Conservation (phyloP, 2,113 vertebrate species). For the Paramisgurnus dabryanus region DNA sequence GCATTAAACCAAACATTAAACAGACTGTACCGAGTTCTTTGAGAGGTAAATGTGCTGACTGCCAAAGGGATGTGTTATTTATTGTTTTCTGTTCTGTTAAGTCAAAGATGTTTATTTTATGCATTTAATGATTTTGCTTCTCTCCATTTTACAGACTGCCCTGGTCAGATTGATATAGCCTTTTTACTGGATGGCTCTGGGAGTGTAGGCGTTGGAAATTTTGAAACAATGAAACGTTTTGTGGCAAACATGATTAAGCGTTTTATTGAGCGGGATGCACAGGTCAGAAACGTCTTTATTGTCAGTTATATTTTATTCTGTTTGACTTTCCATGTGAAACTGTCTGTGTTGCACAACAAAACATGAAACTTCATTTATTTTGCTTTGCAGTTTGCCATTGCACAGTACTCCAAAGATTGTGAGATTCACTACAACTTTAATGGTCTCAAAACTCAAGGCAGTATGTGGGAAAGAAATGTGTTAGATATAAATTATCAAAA, state of each 20-base stretch:
- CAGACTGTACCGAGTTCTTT: conserved; percentile 33
- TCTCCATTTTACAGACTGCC: conserved; percentile 61
- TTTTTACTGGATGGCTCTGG: conserved; percentile 74
- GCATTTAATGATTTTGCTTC: neutral
- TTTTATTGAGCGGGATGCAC: conserved; percentile 42
- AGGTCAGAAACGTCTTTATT: conserved; percentile 47
- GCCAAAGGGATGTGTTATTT: too few relatives aligned
- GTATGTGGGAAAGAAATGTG: neutral
- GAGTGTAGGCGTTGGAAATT: accelerated
- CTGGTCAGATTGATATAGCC: conserved; percentile 63
- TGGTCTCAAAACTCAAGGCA: neutral
- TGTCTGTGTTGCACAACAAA: neutral
- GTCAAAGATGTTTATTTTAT: neutral
- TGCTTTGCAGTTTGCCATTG: conserved; percentile 69
- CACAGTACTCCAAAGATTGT: neutral
- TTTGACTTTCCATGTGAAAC: too few relatives aligned
- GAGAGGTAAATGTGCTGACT: conserved; percentile 52
- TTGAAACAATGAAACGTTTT: conserved; percentile 59
- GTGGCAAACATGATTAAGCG: conserved; percentile 54
- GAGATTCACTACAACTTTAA: conserved; percentile 41
- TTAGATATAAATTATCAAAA: conserved; percentile 12
- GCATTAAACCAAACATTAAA: too few relatives aligned
- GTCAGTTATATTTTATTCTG: too few relatives aligned
- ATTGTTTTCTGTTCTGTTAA: too few relatives aligned
- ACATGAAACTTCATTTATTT: too few relatives aligned